Evolutionary conservation across 2,797 vertebrate species (phyloP), one percentile per base, ranked within the genome.

Genomic region (Bradypodion ventrale): DNA sequence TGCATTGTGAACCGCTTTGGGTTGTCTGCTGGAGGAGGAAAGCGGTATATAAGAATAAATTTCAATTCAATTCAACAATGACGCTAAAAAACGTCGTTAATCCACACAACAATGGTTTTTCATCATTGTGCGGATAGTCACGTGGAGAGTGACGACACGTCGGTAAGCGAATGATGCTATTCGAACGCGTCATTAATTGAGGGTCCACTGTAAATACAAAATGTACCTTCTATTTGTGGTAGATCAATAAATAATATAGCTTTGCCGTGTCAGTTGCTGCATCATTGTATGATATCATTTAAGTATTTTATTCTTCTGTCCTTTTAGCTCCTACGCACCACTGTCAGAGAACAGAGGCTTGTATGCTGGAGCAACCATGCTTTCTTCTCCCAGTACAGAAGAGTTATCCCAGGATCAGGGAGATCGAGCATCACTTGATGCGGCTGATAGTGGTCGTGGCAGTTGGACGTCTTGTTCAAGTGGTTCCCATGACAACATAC

Each of bases 401-500:
- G 98, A 99, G 89, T 96, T 99, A 84, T 98, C 98, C 78, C 98
- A 99, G 91, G 98, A 99, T 94, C 98, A 99, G 91, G 98, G 98
- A 15, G 98, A 99, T 82, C 97, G 99, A 0, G 97, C 98, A 3
- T 99, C 99, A 0, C 96, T 99, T 0, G 99, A 99, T 15, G 98
- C 99, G 1, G 98, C 98, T 0, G 99, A 99, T 96, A 99, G 98
- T 1, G 99, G 99, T 76, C 97, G 98, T 0, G 98, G 99, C 78
- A 99, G 98, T 96, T 99, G 99, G 99, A 99, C 99, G 0, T 99
- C 98, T 29, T 99, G 99, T 90, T 99, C 99, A 0, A 99, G 98
- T 0, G 98, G 98, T 23, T 99, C 99, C 78, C 98, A 99, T 1
- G 99, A 99, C 89, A 99, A 99, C 93, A 99, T 99, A 91, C 99